Conservation (phyloP, 2,113 vertebrate species). For the Furnarius figulus region DNA sequence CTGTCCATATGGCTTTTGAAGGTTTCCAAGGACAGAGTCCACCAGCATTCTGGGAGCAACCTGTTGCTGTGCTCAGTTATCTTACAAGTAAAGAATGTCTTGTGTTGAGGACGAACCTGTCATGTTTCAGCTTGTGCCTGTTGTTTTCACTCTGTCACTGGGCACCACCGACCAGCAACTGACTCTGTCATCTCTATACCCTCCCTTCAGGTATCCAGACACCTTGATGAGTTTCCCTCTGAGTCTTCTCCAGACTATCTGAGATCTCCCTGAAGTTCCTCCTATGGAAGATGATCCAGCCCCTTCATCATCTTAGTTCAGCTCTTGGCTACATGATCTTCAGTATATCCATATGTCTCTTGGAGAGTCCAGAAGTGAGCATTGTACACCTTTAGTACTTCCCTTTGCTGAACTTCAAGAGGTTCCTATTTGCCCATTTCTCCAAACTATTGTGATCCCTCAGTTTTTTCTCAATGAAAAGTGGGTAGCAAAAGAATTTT, state of each 20-base stretch:
- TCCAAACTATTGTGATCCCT: background rate
- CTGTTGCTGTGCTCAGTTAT: background rate
- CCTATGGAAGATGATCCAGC: background rate
- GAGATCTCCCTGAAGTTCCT: background rate
- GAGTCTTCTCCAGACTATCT: background rate
- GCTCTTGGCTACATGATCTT: background rate
- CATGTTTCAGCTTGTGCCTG: rapidly evolving
- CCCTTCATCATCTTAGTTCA: background rate
- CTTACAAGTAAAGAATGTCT: background rate
- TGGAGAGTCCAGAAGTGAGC: background rate
- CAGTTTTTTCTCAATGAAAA: background rate
- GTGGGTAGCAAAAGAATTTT: background rate
- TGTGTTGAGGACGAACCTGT: background rate
- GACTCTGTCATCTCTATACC: rapidly evolving
- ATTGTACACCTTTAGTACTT: background rate
- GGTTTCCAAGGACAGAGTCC: background rate
- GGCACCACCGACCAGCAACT: background rate
- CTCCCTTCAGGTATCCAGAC: background rate
- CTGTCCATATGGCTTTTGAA: background rate
- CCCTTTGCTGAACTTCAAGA: background rate
- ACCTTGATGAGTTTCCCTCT: rapidly evolving
- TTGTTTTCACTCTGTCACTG: background rate
- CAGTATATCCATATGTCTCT: background rate
- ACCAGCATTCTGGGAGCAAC: background rate
- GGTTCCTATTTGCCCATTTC: background rate